Conservation (phyloP, 2,888 invertebrate species). For the Mesoligia furuncula region DNA sequence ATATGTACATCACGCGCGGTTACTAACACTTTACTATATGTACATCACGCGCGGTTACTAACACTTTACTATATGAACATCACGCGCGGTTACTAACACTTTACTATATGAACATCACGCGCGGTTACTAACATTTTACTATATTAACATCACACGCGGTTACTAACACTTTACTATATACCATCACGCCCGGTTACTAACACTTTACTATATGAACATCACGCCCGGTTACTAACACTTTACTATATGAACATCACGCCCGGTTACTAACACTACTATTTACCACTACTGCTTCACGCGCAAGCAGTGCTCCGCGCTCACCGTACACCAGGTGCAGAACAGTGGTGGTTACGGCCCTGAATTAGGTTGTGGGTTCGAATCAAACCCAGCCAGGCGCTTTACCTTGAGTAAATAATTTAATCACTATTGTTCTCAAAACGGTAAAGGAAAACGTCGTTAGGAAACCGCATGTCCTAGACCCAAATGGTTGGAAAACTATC, state of each 20-base stretch:
- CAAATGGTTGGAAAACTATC: background rate
- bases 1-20: too few species aligned
- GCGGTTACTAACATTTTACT: too few species aligned
- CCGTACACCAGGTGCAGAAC: background rate
- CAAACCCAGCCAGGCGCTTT: background rate
- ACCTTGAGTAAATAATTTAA: background rate
- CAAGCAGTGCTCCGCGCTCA: too few species aligned
- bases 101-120: too few species aligned
- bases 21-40: background rate
- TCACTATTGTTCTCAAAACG: background rate
- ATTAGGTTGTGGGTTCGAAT: background rate
- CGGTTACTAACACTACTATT: slow-evolving; percentile 83
- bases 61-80: too few species aligned
- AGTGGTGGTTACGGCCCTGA: background rate
- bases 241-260: slow-evolving; percentile 83
- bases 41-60: background rate
- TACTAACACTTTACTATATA: too few species aligned
- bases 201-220: slow-evolving; percentile 75
- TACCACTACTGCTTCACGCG: too few species aligned
- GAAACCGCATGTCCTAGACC: background rate
- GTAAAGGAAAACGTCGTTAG: background rate
- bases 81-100: too few species aligned
- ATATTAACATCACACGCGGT: too few species aligned
- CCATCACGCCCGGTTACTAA: too few species aligned
- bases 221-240: slow-evolving; percentile 87